Evolutionary conservation across 64 coral and sea anemone genomes (phyloP), one percentile per base, ranked within the genome.

Genomic region (Pachyseris speciosa): DNA sequence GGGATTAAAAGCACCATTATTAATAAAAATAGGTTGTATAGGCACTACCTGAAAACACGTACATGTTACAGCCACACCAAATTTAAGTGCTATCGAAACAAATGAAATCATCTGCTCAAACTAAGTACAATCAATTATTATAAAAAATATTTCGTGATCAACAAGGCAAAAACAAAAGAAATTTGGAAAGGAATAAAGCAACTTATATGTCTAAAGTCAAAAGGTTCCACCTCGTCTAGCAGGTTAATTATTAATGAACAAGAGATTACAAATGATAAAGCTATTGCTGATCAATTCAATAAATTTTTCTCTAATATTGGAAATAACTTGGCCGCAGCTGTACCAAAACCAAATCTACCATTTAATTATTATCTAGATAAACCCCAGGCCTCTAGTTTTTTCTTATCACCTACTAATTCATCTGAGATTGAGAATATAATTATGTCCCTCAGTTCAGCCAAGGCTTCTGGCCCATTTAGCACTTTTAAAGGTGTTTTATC

Each of bases 231-330:
- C 38, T 57, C 38, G 25, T 47, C 47, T 55, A 34, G 24, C 19
- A 83, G 57, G 57, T 57, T 83, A 34, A 25, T 83, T 33, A 34
- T 26, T 83, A 19, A 34, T 13, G 57, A 83, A 25, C 29, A 83
- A 33, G 78, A 51, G 24, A 26, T 80, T 26, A 49, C 76, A 4
- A 40, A 59, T 83, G 10, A 28, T 60, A 61, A 83, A 45, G 81
- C 32, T 8, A 67, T 85, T 53, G 37, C 76, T 53, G 49, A 80
- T 80, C 40, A 80, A 26, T 80, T 80, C 15, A 80, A 80, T 48
- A 53, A 45, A 42, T 77, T 77, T 50, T 77, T 77, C 44, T 34
- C 74, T 77, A 77, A 77, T 77, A 42, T 77, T 39, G 76, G 76
- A 50, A 80, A 59, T n/a, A 80, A 80, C 32, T 32, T 80, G 29